Conservation (phyloP, 2,113 vertebrate species). For the Microtus oregoni region DNA sequence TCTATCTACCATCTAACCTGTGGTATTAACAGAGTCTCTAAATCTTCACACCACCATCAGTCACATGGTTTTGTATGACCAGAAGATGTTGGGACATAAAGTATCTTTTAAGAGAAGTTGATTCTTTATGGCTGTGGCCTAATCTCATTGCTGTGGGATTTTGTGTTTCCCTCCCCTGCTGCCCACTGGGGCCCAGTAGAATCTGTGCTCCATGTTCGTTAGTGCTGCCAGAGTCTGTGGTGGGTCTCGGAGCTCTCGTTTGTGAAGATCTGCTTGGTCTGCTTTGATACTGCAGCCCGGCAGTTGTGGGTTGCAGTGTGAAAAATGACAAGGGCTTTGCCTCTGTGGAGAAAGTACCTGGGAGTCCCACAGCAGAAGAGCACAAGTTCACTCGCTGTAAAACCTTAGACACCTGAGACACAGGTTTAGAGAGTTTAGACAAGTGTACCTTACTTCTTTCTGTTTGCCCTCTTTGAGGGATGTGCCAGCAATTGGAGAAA, state of each 20-base stretch:
- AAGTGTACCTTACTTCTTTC: constrained; percentile 3
- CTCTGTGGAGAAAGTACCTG: constrained; percentile 49
- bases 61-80: constrained; percentile 87
- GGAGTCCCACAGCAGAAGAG: constrained; percentile 32
- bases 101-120: constrained; percentile 90
- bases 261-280: constrained; percentile 57
- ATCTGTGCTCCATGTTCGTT: constrained; percentile 84
- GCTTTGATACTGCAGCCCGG: constrained; percentile 89
- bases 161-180: constrained; percentile 82
- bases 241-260: constrained; percentile 86
- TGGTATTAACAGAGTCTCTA: constrained; percentile 74
- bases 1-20: no score
- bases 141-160: constrained; percentile 81
- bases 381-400: neutral
- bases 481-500: constrained; percentile 19
- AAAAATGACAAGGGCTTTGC: constrained; percentile 84
- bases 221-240: constrained; percentile 85
- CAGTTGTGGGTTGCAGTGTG: constrained; percentile 85
- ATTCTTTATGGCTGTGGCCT: constrained; percentile 84
- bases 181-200: constrained; percentile 85
- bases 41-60: constrained; percentile 83
- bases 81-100: constrained; percentile 87
- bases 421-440: constrained; percentile 8
- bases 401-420: constrained; percentile 57
- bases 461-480: neutral